Evolutionary conservation across 2,888 invertebrate genomes (phyloP).

Genomic region (Andrena dorsata): DNA sequence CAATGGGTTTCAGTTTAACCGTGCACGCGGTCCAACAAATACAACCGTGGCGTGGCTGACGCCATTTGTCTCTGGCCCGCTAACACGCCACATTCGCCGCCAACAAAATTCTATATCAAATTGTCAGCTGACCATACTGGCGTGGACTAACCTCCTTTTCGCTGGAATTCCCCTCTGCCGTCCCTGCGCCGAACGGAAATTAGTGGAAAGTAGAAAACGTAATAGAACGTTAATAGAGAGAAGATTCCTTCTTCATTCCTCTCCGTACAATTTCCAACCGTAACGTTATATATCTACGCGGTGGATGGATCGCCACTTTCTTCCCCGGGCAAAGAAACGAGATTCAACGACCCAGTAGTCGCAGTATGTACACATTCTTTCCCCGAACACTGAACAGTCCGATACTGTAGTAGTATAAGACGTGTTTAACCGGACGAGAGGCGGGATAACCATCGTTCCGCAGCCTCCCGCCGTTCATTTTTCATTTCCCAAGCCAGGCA

Average conservation of each 20-base stretch:
- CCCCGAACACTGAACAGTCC: too few relatives aligned
- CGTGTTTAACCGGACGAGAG: not conserved
- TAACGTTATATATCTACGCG: too few relatives aligned
- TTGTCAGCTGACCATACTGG: conserved; percentile 3
- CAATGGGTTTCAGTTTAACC: conserved; percentile 49
- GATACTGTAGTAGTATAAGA: not conserved
- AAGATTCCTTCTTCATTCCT: too few relatives aligned
- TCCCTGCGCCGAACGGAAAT: not conserved
- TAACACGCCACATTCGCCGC: conserved; percentile 38
- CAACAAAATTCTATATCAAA: conserved; percentile 36
- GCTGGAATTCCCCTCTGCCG: not conserved
- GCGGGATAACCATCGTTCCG: not conserved
- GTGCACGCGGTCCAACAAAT: conserved; percentile 50
- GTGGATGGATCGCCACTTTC: too few relatives aligned
- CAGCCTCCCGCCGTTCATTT: not conserved
- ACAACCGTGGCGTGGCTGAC: conserved; percentile 24
- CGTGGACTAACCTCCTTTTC: not conserved
- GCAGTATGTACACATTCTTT: too few relatives aligned
- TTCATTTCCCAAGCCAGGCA: not conserved
- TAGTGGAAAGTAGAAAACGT: too few relatives aligned
- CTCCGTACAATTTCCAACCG: too few relatives aligned
- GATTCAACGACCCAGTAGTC: too few relatives aligned
- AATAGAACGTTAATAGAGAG: too few relatives aligned
- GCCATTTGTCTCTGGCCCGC: conserved; percentile 40
- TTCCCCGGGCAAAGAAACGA: too few relatives aligned